Conservation (phyloP, 2,888 invertebrate species). For the Melieria picta region DNA sequence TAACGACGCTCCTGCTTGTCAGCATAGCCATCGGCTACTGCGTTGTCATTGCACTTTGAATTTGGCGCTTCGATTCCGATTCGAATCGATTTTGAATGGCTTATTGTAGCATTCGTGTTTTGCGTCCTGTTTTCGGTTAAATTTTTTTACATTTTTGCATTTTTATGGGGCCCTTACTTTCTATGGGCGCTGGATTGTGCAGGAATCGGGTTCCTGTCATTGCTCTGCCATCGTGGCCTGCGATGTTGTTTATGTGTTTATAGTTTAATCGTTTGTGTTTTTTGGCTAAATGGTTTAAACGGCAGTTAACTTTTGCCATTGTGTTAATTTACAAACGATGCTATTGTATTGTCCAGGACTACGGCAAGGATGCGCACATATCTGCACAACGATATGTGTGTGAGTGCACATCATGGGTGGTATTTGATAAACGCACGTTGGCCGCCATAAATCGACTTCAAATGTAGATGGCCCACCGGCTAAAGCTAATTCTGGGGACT, state of each 20-base stretch:
- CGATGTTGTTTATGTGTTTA: conserved; percentile 62
- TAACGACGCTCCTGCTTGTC: too few species aligned
- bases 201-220: too few species aligned
- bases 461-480: too few species aligned
- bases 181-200: background rate
- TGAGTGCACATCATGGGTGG: too few species aligned
- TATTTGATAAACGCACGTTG: too few species aligned
- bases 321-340: conserved; percentile 49
- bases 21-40: background rate
- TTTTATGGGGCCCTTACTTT: conserved; percentile 19
- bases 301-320: conserved; percentile 52
- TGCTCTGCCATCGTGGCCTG: background rate
- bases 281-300: conserved; percentile 60
- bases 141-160: background rate
- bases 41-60: conserved; percentile 4
- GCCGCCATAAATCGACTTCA: too few species aligned
- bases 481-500: too few species aligned
- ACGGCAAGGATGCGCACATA: too few species aligned
- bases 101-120: conserved; percentile 15
- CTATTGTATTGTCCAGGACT: background rate
- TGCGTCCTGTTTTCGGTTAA: conserved; percentile 6
- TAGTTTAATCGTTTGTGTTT: conserved; percentile 59
- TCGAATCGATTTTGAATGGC: conserved; percentile 29
- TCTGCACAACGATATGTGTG: too few species aligned
- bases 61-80: conserved; percentile 1